phyloP scores from a whole-genome alignment of 2,888 invertebrate genomes.

The Dioctria linearis region DNA sequence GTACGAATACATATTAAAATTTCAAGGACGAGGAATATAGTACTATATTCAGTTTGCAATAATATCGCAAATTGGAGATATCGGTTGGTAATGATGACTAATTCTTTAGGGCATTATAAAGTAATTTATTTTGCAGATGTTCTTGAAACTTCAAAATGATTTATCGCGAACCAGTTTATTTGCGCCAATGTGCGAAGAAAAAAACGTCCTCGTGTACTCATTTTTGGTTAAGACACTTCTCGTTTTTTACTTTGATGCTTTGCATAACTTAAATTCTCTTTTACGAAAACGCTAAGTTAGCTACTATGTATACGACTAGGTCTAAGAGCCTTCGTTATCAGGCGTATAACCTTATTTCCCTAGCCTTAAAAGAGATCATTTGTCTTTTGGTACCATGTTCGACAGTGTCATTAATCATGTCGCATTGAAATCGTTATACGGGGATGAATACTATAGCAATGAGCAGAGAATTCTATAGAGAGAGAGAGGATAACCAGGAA shows the following conservation, averaged over 20 bases:
- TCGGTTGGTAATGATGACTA: not conserved
- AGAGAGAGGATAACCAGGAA: not conserved
- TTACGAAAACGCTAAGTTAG: slow-evolving; percentile 3
- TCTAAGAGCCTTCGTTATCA: slow-evolving; percentile 21
- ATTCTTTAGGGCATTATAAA: slow-evolving; percentile 22
- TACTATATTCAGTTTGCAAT: too few species aligned
- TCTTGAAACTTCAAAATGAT: slow-evolving; percentile 1
- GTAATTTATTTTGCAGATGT: slow-evolving; percentile 32
- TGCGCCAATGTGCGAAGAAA: not conserved
- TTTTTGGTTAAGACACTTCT: slow-evolving; percentile 8
- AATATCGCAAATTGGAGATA: too few species aligned
- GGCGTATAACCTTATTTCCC: slow-evolving; percentile 40
- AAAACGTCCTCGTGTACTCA: slow-evolving; percentile 16
- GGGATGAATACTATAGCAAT: slow-evolving; percentile 16
- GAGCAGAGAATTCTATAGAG: not conserved
- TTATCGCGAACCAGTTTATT: slow-evolving; percentile 23
- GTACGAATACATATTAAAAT: too few species aligned
- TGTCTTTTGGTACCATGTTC: slow-evolving; percentile 34
- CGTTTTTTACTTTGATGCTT: slow-evolving; percentile 21
- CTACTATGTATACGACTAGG: not conserved
- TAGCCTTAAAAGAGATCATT: slow-evolving; percentile 31
- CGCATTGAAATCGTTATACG: slow-evolving; percentile 8
- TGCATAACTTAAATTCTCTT: slow-evolving; percentile 25
- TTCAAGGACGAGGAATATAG: too few species aligned
- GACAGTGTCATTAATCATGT: slow-evolving; percentile 33